Evolutionary conservation across 2,113 vertebrate species (phyloP).

Genomic region (Myiopsitta monachus): DNA sequence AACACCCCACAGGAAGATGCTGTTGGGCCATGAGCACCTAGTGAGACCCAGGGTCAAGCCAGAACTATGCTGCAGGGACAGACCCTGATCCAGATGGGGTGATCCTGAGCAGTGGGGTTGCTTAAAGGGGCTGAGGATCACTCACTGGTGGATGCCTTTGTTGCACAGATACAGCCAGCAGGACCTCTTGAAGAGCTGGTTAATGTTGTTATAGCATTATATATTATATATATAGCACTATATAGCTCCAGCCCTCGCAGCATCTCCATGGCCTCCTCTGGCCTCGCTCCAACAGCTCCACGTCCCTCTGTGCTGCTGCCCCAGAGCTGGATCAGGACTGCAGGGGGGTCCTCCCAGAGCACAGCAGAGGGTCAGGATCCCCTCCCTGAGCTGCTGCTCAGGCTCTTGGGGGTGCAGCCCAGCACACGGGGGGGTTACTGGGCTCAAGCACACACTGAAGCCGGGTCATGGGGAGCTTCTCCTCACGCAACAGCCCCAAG

Average conservation of each 20-base stretch:
- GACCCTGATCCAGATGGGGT: not conserved
- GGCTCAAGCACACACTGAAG: not conserved
- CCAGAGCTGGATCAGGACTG: too few relatives aligned
- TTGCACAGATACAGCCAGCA: not conserved
- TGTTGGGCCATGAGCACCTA: not conserved
- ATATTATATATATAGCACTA: not conserved
- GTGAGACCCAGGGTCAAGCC: not conserved
- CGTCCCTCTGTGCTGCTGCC: not conserved
- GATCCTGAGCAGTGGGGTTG: not conserved
- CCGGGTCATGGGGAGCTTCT: not conserved
- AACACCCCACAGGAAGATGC: rapidly evolving
- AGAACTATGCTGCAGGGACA: not conserved
- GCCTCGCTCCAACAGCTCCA: not conserved
- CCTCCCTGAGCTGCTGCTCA: too few relatives aligned
- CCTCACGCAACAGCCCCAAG: not conserved
- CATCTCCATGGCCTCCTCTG: not conserved
- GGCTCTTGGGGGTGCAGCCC: too few relatives aligned
- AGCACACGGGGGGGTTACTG: not conserved
- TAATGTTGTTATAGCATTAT: not conserved
- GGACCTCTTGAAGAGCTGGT: not conserved
- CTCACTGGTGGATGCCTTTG: not conserved
- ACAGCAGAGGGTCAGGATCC: too few relatives aligned
- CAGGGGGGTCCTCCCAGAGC: too few relatives aligned
- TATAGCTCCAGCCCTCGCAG: not conserved
- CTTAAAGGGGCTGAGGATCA: not conserved